Base-by-base conservation (phyloP, 2,797 vertebrate species). In the Rhyacichthys aspro region DNA sequence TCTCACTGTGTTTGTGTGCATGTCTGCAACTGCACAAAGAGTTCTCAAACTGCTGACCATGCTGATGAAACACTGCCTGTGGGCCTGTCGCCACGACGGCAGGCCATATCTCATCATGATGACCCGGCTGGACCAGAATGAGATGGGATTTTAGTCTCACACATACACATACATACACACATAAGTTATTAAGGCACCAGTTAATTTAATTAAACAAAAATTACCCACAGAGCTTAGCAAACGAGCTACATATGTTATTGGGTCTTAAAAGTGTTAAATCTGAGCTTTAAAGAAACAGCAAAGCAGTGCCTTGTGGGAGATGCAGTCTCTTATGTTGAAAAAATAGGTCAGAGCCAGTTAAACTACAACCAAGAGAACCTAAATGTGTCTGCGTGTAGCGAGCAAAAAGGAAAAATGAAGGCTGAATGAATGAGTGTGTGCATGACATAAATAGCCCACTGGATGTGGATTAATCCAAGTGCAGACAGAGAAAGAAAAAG, bases 281-380 rank as follows among this genome's bases (percentile, higher is more conserved):
- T 72, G 48, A 46, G 59, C 61, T 58, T 65, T 46, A 67, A 61
- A 59, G 32, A 42, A 56, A 49, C 60, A 46, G 58, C 47, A 52
- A 69, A 79, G 75, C 60, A 66, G 19, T 56, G 78, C 65, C 79
- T 85, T 74, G 64, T 83, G 83, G 82, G 86, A 87, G 49, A 71
- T 67, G 68, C 18, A 70, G 82, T 86, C 48, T 80, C 79, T 71
- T 28, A 55, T 42, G 33, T 50, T 43, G 8, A 59, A 59, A 72
- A 83, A 82, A 70, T 87, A 86, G 87, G 88, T 89, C 87, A 89
- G 44, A 73, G 55, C 53, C 59, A 73, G 72, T 78, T 56, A 62
- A 61, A 72, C 65, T 74, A 76, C 59, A 57, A 63, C 14, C 43
- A 15, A 81, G 52, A 72, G 43, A 80, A 60, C 42, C 56, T 43